Evolutionary conservation across 2,113 vertebrate species (phyloP), one percentile per base, ranked within the genome.

Genomic region (Merops nubicus): DNA sequence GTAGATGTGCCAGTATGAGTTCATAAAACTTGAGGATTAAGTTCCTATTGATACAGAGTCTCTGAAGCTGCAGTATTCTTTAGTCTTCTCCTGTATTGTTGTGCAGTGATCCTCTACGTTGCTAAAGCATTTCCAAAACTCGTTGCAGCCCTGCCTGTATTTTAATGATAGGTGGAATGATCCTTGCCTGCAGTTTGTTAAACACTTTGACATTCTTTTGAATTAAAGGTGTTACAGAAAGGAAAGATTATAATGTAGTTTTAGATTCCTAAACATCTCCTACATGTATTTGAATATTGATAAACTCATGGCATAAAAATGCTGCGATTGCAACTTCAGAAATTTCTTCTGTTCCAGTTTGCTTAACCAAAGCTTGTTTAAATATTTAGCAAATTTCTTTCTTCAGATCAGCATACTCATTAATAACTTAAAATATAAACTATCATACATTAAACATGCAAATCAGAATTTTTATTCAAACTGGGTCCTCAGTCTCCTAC

Each of bases 381-480:
- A 98, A 98, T 97, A 98, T 97, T 97, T 97, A 97, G 50, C 79
- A 91, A 86, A 92, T 96, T 97, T 96, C 76, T 95, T 97, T 96
- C 91, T 97, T 96, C 74, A 63, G 81, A 97, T 96, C 83, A 94
- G 89, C 94, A 70, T 56, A 78, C 73, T 97, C 91, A 97, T 97
- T 98, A 98, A 97, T 96, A 97, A 97, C 87, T 95, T 96, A 91
- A 97, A 97, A 73, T 89, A 91, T 78, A 97, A 97, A 95, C 91
- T 95, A 96, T 79, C 60, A 77, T 74, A 5, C 60, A 95, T 95
- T 96, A 86, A 92, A 92, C 90, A 94, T 92, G 95, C 34, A 95
- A 95, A 91, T 97, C 93, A 88, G 93, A 75, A 60, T 91, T 97
- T 97, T 95, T 96, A 85, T 94, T 97, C 74, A 91, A 89, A 85